Evolutionary conservation across 2,888 invertebrate genomes (phyloP).

Genomic region (Merodon equestris): DNA sequence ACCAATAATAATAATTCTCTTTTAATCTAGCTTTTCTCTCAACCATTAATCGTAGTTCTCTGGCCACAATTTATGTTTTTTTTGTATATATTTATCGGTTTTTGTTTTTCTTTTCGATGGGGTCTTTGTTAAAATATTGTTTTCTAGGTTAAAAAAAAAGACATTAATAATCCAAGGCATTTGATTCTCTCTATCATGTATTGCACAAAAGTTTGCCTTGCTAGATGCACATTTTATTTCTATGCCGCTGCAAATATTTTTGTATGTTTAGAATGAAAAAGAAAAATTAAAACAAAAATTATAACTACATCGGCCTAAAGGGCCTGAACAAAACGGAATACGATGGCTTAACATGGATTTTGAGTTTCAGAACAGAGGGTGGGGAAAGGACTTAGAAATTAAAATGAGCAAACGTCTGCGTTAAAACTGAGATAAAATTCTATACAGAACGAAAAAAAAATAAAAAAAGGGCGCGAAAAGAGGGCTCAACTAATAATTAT

Average conservation of each 20-base stretch:
- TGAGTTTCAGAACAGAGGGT: constrained; percentile 56
- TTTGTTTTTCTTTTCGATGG: constrained; percentile 56
- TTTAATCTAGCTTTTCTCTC: constrained; percentile 11
- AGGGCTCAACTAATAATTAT: constrained; percentile 50
- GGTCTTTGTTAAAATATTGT: constrained; percentile 41
- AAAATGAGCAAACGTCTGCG: too few relatives aligned
- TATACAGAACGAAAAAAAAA: constrained; percentile 7
- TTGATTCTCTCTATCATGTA: constrained; percentile 7
- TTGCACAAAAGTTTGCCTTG: constrained; percentile 27
- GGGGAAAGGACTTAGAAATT: too few relatives aligned
- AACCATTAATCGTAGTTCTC: constrained; percentile 31
- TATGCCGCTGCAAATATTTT: not conserved
- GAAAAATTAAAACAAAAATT: not conserved
- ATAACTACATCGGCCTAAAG: too few relatives aligned
- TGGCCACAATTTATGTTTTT: constrained; percentile 21
- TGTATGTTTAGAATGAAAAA: constrained; percentile 23
- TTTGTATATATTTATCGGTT: constrained; percentile 25
- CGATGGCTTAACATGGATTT: constrained; percentile 48
- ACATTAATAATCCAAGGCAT: constrained; percentile 20
- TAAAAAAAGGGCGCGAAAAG: constrained; percentile 28
- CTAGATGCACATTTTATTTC: constrained; percentile 24
- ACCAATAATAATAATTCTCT: constrained; percentile 39
- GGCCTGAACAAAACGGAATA: not conserved
- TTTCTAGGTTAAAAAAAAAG: constrained; percentile 23
- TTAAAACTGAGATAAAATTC: not conserved